Conservation (phyloP, 2,888 invertebrate genomes). For the Boloria selene region DNA sequence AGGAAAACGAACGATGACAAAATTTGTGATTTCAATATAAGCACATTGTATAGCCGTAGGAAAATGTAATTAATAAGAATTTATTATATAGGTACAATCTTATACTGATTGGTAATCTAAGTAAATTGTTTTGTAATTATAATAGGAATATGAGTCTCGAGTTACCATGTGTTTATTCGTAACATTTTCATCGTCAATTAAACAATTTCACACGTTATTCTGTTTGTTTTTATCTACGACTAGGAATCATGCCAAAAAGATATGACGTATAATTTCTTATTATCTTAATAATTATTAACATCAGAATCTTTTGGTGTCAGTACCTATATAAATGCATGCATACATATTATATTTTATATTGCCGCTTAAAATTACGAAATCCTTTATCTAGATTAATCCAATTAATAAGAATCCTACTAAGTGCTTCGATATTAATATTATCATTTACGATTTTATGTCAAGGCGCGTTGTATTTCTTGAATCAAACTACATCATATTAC, state of each 20-base stretch:
- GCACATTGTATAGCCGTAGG: background rate
- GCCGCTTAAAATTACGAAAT: background rate
- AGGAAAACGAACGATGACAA: background rate
- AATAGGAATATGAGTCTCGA: conserved; percentile 1
- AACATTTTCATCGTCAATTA: conserved; percentile 1
- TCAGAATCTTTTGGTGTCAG: conserved; percentile 1
- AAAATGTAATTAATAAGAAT: background rate
- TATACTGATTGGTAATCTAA: background rate
- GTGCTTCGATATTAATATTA: conserved; percentile 16
- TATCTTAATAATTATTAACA: conserved; percentile 5
- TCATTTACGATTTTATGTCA: conserved; percentile 12
- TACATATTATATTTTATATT: background rate
- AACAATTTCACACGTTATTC: background rate
- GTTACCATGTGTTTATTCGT: background rate
- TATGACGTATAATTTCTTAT: conserved; percentile 3
- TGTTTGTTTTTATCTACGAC: conserved; percentile 12
- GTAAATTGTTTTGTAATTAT: background rate
- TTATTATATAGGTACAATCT: background rate
- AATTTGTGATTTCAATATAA: background rate
- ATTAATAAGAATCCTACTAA: conserved; percentile 25
- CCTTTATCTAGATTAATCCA: conserved; percentile 25
- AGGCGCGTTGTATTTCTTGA: conserved; percentile 4
- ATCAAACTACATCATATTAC: background rate
- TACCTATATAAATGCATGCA: background rate
- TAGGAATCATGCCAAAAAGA: conserved; percentile 27